Evolutionary conservation across 2,797 vertebrate genomes (phyloP).

Genomic region (Coracias cyanogaster): DNA sequence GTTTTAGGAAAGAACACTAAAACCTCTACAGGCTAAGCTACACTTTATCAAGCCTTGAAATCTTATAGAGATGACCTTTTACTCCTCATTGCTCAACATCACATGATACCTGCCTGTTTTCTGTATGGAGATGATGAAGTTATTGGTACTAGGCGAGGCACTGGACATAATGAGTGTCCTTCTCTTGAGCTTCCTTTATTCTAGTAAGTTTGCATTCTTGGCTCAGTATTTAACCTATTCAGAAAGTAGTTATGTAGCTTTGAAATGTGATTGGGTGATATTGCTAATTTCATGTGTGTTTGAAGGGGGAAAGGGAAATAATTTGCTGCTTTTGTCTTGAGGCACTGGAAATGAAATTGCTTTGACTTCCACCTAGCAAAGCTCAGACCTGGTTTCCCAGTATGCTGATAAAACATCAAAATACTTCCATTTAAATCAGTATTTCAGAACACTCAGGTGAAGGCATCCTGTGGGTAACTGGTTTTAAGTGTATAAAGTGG

Average conservation of each 20-base stretch:
- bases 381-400: background rate
- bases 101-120: background rate
- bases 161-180: background rate
- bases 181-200: background rate
- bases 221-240: background rate
- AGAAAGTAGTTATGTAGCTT: background rate
- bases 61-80: background rate
- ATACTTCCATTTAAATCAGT: background rate
- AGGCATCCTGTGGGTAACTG: background rate
- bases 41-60: background rate
- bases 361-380: constrained; percentile 10
- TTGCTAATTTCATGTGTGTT: background rate
- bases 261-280: background rate
- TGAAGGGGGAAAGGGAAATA: background rate
- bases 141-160: background rate
- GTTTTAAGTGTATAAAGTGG: background rate
- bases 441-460: background rate
- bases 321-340: background rate
- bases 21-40: background rate
- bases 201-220: background rate
- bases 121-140: background rate
- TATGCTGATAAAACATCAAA: background rate
- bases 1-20: background rate
- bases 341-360: background rate
- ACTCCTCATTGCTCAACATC: background rate